Conservation (phyloP, 2,797 vertebrate genomes). For the Acropternis orthonyx region DNA sequence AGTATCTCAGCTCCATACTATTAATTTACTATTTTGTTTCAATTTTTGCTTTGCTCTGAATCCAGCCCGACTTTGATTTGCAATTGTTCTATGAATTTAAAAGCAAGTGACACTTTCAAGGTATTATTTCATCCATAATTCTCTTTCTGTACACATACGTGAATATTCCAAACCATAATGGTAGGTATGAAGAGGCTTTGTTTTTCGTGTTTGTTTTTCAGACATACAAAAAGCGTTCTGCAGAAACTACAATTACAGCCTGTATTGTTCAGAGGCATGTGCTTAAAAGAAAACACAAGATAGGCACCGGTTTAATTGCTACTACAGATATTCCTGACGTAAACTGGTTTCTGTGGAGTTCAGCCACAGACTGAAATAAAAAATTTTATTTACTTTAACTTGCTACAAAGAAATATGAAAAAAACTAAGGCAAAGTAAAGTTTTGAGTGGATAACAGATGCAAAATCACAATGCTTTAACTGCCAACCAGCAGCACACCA, state of each 20-base stretch:
- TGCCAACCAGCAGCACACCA: not conserved
- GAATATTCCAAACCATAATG: constrained; percentile 2
- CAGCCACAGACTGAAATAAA: not conserved
- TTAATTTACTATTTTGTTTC: not conserved
- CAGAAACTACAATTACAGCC: constrained; percentile 37
- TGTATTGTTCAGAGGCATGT: constrained; percentile 36
- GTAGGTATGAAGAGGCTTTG: constrained; percentile 19
- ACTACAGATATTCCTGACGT: not conserved
- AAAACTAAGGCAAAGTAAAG: not conserved
- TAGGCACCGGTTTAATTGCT: constrained; percentile 9
- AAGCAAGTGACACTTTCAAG: not conserved
- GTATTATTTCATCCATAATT: not conserved
- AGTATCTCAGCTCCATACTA: not conserved
- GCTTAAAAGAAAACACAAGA: constrained; percentile 24
- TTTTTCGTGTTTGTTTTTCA: constrained; percentile 37
- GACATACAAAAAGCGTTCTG: not conserved
- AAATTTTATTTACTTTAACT: constrained; percentile 8
- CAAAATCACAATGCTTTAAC: constrained; percentile 32
- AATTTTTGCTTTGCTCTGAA: not conserved
- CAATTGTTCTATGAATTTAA: constrained; percentile 1
- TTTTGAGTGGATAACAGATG: constrained; percentile 40
- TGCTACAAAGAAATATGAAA: not conserved
- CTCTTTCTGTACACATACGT: fast-evolving
- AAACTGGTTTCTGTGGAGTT: constrained; percentile 15
- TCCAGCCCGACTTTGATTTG: not conserved